These are phyloP conservation scores for Botia almorhae DNA, from an alignment of 2,797 vertebrate genomes.

Conservation along the genomic window DNA sequence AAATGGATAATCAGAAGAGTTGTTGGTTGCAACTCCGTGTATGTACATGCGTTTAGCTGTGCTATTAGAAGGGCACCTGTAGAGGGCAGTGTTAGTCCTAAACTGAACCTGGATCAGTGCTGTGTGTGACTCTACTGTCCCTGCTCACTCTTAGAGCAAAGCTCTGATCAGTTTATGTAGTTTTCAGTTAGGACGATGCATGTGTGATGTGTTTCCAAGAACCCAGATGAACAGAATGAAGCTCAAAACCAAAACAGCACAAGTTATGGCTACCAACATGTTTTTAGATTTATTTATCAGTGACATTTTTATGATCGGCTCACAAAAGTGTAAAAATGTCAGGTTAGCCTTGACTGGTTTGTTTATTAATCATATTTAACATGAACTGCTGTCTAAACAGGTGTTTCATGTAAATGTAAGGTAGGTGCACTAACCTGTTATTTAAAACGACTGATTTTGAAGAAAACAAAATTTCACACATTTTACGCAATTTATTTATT, in stretches of 20 bases:
- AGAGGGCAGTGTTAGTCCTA: slow-evolving; percentile 59
- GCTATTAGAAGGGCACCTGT: slow-evolving; percentile 44
- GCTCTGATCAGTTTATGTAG: slow-evolving; percentile 8
- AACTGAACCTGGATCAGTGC: slow-evolving; percentile 21
- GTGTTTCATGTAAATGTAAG: not conserved
- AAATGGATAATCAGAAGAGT: too few relatives aligned
- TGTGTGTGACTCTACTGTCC: not conserved
- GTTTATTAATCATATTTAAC: not conserved
- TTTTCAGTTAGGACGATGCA: slow-evolving; percentile 18
- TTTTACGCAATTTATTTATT: too few relatives aligned
- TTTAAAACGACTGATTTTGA: too few relatives aligned
- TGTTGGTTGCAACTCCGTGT: too few relatives aligned
- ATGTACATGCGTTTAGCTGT: not conserved
- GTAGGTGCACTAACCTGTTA: too few relatives aligned
- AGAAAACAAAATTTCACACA: too few relatives aligned
- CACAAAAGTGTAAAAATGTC: slow-evolving; percentile 11
- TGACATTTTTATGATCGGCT: slow-evolving; percentile 13
- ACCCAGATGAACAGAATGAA: slow-evolving; percentile 19
- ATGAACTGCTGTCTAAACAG: not conserved
- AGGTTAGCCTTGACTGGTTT: slow-evolving; percentile 17
- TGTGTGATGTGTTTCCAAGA: slow-evolving; percentile 19
- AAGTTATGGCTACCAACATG: slow-evolving; percentile 34
- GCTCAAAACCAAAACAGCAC: slow-evolving; percentile 22
- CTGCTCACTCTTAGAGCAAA: not conserved
- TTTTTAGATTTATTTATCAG: slow-evolving; percentile 23